Evolutionary conservation across 1,140 invertebrate genomes (phyloP).

Genomic region (Drosophila nebulosa): DNA sequence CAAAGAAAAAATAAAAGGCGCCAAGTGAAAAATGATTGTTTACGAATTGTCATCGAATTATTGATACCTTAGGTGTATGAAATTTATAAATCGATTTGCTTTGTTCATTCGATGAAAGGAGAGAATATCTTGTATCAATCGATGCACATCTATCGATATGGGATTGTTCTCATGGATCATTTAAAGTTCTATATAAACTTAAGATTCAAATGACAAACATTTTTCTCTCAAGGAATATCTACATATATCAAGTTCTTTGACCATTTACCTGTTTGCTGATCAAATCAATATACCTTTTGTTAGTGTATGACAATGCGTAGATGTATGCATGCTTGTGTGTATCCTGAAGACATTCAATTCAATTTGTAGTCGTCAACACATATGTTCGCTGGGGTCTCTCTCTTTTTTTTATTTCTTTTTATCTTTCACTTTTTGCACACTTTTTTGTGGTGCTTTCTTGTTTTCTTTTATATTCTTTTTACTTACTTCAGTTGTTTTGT

Average conservation of each 20-base stretch:
- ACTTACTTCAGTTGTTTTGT: background rate
- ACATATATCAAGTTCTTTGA: too few species aligned
- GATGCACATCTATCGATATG: too few species aligned
- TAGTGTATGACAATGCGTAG: background rate
- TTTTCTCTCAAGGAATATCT: too few species aligned
- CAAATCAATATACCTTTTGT: background rate
- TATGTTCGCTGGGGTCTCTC: constrained; percentile 11
- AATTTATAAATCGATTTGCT: too few species aligned
- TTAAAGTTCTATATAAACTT: too few species aligned
- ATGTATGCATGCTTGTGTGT: background rate
- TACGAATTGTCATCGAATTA: background rate
- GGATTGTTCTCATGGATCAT: too few species aligned
- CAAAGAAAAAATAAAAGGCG: background rate
- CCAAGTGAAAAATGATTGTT: background rate
- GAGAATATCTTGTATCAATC: too few species aligned
- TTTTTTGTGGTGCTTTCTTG: constrained; percentile 16
- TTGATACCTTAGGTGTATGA: background rate
- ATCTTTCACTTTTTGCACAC: constrained; percentile 34
- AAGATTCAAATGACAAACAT: too few species aligned
- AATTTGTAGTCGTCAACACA: constrained; percentile 2
- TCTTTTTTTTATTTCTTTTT: constrained; percentile 18
- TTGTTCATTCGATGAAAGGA: too few species aligned
- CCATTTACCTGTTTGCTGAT: too few species aligned
- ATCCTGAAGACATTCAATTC: constrained; percentile 15
- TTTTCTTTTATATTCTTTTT: too few species aligned